Conservation (phyloP, 1,140 invertebrate genomes). For the Agraylea sexmaculata region DNA sequence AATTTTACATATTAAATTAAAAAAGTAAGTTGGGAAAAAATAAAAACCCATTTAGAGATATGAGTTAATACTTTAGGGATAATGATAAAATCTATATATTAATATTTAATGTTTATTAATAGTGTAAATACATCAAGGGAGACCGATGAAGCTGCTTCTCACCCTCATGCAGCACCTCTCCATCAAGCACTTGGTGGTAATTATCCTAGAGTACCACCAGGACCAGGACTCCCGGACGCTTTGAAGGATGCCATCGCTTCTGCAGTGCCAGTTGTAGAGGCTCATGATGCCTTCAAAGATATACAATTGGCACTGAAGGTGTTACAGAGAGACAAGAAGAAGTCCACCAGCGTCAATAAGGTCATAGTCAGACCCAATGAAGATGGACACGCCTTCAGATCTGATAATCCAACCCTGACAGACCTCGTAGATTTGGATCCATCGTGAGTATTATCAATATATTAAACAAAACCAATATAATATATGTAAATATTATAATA, state of each 20-base stretch:
- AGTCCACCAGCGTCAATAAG: conserved; percentile 32
- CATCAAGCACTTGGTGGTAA: conserved; percentile 14
- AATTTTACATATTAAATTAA: neutral
- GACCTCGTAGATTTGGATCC: conserved; percentile 47
- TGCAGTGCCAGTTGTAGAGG: conserved; percentile 11
- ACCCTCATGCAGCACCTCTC: conserved; percentile 11
- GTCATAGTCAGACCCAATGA: conserved; percentile 44
- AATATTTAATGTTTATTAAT: neutral
- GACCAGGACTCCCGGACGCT: conserved; percentile 7
- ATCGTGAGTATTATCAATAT: too few species aligned
- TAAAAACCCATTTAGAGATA: too few species aligned
- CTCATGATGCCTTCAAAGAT: conserved; percentile 33
- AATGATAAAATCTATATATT: neutral
- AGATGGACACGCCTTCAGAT: conserved; percentile 35
- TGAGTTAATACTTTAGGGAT: neutral
- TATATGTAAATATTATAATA: too few species aligned
- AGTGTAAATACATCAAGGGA: neutral
- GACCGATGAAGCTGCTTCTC: neutral
- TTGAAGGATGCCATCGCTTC: conserved; percentile 22
- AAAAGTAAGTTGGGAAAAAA: neutral
- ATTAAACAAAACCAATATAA: too few species aligned
- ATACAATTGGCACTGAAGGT: conserved; percentile 28
- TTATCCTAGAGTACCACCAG: conserved; percentile 15
- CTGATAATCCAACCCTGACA: conserved; percentile 50
- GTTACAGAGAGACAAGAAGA: conserved; percentile 31